Percentiles rank a stretch among this genome's conserved stretches.
Evolutionary conservation across 2,113 vertebrate species (phyloP).

Genomic region (Oceanites oceanicus): DNA sequence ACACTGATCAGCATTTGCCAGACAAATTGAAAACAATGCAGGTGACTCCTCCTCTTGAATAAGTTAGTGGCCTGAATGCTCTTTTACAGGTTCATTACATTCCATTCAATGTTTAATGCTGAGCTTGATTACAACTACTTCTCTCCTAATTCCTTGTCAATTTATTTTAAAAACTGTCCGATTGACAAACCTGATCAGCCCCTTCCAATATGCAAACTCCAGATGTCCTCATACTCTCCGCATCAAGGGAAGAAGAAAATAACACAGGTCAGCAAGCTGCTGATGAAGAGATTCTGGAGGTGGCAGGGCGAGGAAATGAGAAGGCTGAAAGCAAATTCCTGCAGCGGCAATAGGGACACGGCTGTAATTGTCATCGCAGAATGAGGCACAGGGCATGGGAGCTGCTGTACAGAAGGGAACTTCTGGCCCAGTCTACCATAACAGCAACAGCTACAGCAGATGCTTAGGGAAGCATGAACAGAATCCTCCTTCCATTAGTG

Average conservation of each 20-base stretch:
- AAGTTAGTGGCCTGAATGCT: background rate
- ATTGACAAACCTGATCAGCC: background rate
- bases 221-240: background rate
- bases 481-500: background rate
- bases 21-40: background rate
- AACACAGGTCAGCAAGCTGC: background rate
- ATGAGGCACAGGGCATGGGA: background rate
- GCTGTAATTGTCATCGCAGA: background rate
- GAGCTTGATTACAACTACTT: background rate
- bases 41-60: background rate
- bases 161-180: background rate
- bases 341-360: rapidly evolving
- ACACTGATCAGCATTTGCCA: background rate
- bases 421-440: background rate
- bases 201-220: background rate
- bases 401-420: background rate
- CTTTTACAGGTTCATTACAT: background rate
- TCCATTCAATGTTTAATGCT: background rate
- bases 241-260: background rate
- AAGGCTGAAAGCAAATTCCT: background rate
- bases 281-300: background rate
- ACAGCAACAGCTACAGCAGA: background rate
- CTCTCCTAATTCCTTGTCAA: background rate
- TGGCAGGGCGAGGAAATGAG: rapidly evolving
- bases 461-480: background rate